Evolutionary conservation across 1,140 invertebrate genomes (phyloP), one percentile per base, ranked within the genome.

Genomic region (Anagrus nilaparvatae): DNA sequence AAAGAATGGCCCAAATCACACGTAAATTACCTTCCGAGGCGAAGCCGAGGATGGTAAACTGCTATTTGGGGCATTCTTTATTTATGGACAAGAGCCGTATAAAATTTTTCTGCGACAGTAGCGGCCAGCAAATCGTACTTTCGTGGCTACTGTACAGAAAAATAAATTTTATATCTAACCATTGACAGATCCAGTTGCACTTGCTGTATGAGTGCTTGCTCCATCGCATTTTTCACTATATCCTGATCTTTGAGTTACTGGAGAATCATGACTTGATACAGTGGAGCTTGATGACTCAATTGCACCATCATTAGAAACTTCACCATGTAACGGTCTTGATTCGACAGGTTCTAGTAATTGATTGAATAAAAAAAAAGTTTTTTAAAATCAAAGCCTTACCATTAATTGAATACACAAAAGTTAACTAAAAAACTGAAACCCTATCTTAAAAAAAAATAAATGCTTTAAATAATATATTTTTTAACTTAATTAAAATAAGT

Each of bases 111-210:
- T n/a, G n/a, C n/a, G n/a, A n/a, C n/a, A n/a, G n/a, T n/a, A n/a
- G n/a, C n/a, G n/a, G n/a, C n/a, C n/a, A n/a, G n/a, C n/a, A n/a
- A n/a, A n/a, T n/a, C n/a, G n/a, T n/a, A n/a, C n/a, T n/a, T n/a
- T n/a, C n/a, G n/a, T n/a, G n/a, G n/a, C n/a, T n/a, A n/a, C n/a
- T n/a, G n/a, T n/a, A n/a, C n/a, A n/a, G n/a, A n/a, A n/a, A n/a
- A n/a, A n/a, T n/a, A n/a, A n/a, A n/a, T n/a, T n/a, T n/a, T 27
- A 32, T 21, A 41, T 44, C 48, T 54, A 46, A 67, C 64, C 63
- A 55, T 67, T 65, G 21, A 61, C 65, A 37, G 65, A 69, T 36
- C 60, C 46, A 9, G 63, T 65, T 17, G 63, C 65, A 43, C 63
- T 67, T 17, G 63, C 60, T 39, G 65, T 67, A 29, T 60, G 63